These are phyloP conservation scores for Drosophila equinoxialis DNA, from an alignment of 1,140 invertebrate genomes.

Conservation along the genomic window DNA sequence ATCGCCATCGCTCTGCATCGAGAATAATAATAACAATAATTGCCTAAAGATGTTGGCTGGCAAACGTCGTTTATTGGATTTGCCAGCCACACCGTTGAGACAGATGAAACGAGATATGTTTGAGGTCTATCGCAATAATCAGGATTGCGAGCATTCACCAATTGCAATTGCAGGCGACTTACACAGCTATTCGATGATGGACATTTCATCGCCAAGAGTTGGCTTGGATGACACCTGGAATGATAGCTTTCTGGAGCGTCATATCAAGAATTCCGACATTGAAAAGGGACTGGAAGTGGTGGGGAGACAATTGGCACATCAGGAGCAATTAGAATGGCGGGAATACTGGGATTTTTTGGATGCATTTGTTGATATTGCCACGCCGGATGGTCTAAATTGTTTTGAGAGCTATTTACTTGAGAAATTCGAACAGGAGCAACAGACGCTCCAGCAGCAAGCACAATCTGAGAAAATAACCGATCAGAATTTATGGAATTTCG, in stretches of 20 bases:
- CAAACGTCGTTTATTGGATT: background rate
- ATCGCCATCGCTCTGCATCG: background rate
- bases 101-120: slow-evolving; percentile 36
- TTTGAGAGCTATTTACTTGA: slow-evolving; percentile 90
- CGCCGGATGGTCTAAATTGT: slow-evolving; percentile 87
- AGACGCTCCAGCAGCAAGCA: background rate
- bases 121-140: slow-evolving; percentile 24
- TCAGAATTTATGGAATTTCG: slow-evolving; percentile 20
- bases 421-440: slow-evolving; percentile 54
- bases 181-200: background rate
- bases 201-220: slow-evolving; percentile 4
- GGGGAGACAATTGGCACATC: slow-evolving; percentile 90
- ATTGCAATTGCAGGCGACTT: background rate
- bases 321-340: slow-evolving; percentile 91
- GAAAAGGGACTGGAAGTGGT: slow-evolving; percentile 93
- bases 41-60: background rate
- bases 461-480: slow-evolving; percentile 28
- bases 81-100: slow-evolving; percentile 42
- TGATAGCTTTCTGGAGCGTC: slow-evolving; percentile 74
- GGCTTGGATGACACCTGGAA: slow-evolving; percentile 26
- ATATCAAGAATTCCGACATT: slow-evolving; percentile 88
- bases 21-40: slow-evolving; percentile 57
- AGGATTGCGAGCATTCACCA: slow-evolving; percentile 1
- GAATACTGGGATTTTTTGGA: slow-evolving; percentile 96
- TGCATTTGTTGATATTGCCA: slow-evolving; percentile 89